Evolutionary conservation across 2,797 vertebrate species (phyloP).

Genomic region (Diglossa cyanea): DNA sequence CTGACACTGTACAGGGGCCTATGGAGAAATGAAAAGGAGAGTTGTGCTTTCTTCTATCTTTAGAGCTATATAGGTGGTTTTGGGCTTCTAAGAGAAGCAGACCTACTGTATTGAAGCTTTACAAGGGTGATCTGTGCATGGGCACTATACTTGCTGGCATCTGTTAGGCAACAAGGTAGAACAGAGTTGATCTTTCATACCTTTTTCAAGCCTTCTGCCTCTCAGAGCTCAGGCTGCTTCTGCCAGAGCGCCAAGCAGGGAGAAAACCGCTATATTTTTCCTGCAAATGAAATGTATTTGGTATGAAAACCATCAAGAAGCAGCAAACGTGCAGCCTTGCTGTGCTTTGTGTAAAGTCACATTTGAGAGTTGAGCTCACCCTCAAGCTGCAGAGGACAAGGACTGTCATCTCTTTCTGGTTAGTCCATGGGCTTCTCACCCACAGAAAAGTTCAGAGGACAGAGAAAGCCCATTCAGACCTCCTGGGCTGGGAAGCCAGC

Average conservation of each 20-base stretch:
- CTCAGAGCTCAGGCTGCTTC: neutral
- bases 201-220: neutral
- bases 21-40: neutral
- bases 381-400: neutral
- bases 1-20: neutral
- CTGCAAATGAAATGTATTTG: neutral
- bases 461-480: neutral
- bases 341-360: neutral
- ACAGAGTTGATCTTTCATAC: neutral
- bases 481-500: neutral
- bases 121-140: neutral
- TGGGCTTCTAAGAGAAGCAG: neutral
- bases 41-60: neutral
- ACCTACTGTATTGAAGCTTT: neutral
- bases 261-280: neutral
- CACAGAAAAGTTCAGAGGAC: neutral
- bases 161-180: neutral
- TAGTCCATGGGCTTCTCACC: neutral
- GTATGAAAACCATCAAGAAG: neutral
- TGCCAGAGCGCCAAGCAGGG: neutral
- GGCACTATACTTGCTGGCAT: neutral
- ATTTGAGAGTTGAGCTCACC: neutral
- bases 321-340: neutral
- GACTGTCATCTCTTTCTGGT: neutral
- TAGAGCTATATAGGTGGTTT: neutral